These are phyloP conservation scores for Tanypteryx hageni DNA, from an alignment of 2,888 invertebrate genomes.

Conservation along the genomic window DNA sequence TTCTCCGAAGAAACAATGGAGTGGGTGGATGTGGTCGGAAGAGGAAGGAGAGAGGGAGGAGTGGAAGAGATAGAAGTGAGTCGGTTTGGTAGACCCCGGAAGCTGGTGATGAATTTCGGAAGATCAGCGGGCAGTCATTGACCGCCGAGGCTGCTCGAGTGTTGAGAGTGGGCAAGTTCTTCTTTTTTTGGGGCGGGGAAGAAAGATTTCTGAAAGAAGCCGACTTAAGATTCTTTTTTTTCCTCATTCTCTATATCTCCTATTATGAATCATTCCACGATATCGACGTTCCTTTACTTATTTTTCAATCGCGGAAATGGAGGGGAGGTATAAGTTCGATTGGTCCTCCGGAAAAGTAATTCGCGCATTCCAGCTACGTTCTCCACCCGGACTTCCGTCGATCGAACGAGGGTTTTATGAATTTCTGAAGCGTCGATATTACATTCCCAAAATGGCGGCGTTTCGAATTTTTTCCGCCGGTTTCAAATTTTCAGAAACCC, in stretches of 20 bases:
- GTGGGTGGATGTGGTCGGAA: slow-evolving; percentile 5
- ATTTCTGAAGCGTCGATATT: too few species aligned
- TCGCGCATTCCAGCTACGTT: too few species aligned
- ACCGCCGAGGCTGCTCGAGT: slow-evolving; percentile 12
- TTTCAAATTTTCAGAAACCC: too few species aligned
- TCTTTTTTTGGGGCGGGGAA: not conserved
- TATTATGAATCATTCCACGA: not conserved
- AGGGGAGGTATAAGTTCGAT: too few species aligned
- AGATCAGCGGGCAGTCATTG: slow-evolving; percentile 60
- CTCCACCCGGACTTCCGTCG: too few species aligned
- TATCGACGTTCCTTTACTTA: too few species aligned
- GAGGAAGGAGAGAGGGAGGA: not conserved
- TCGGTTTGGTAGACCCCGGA: slow-evolving; percentile 60
- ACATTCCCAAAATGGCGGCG: too few species aligned
- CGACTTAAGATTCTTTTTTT: not conserved
- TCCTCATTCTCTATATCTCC: not conserved
- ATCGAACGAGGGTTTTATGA: too few species aligned
- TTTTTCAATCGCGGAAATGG: too few species aligned
- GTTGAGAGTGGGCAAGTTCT: not conserved
- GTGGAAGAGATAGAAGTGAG: not conserved
- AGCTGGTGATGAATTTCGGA: slow-evolving; percentile 62
- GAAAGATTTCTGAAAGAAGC: not conserved
- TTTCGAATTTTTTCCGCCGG: too few species aligned
- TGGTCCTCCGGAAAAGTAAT: too few species aligned
- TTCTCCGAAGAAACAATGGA: not conserved